Base-by-base conservation (phyloP, 2,888 invertebrate genomes). In the Clepsis dumicolana region DNA sequence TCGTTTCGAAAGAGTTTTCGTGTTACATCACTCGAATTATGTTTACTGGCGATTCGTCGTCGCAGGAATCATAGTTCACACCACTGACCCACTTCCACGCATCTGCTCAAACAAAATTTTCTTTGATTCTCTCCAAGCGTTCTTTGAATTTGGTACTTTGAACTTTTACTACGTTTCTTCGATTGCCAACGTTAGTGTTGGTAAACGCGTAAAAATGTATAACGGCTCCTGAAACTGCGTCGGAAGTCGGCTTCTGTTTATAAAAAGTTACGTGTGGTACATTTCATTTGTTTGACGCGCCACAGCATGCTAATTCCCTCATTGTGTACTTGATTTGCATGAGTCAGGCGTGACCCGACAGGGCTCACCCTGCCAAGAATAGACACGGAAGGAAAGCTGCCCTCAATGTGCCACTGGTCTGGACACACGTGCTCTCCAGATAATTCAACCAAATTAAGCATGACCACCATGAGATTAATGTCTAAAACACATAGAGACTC, bases 301-400 rank as follows among this genome's bases (percentile, higher is more conserved):
- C 77, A 75, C 76, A 70, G 75, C 84, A 87, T 89, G 86, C 82
- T 87, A 89, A 89, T 91, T 80, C 84, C 77, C 77, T 84, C 78
- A 81, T 87, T 88, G 87, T 87, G 78, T 82, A 87, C 85, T 86
- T 87, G 86, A 87, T 88, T 87, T 86, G 89, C 88, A 88, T 91
- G 82, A 82, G 84, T 79, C 81, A 84, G 81, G 82, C 87, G 85
- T 89, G 89, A 88, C 89, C 89, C 79, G 86, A 72, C 81, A 83
- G 86, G 86, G 84, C 80, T 81, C 75, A 72, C 77, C 74, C 73
- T 59, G 77, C 86, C 84, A 77, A 88, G 87, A 92, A 92, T 91
- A 91, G 87, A 91, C 86, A 85, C 91, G 91, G 93, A 93, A 93
- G 89, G 91, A 91, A 91, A 91, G 90, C 87, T 85, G 83, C 78